Evolutionary conservation across 2,888 invertebrate species (phyloP).

Genomic region (Trichogramma evanescens): DNA sequence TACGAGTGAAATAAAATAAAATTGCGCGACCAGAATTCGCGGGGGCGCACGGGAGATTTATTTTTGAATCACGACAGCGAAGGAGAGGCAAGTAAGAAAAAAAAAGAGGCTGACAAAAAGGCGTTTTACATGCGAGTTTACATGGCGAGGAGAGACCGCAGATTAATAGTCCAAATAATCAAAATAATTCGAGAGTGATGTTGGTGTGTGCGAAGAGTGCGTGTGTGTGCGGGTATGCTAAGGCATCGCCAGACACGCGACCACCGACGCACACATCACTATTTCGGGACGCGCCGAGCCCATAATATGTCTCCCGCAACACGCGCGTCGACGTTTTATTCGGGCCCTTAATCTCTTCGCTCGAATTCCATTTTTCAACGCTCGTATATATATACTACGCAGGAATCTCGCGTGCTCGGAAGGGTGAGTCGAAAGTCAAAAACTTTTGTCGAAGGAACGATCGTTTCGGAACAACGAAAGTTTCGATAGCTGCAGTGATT

Average conservation of each 20-base stretch:
- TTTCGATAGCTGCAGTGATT: no score
- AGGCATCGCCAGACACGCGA: background rate
- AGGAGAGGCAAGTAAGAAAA: background rate
- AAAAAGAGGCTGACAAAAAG: background rate
- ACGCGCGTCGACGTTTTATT: no score
- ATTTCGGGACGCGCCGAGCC: background rate
- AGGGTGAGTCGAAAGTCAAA: no score
- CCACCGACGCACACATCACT: background rate
- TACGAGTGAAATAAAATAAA: no score
- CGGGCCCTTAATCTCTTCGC: no score
- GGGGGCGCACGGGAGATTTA: conserved; percentile 4
- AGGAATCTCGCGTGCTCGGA: no score
- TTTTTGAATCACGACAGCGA: conserved; percentile 9
- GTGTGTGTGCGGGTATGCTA: background rate
- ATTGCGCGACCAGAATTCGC: no score
- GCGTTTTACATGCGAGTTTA: background rate
- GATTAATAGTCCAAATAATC: conserved; percentile 23
- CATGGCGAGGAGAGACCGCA: conserved; percentile 1
- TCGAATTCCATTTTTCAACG: no score
- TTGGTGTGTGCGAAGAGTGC: no score
- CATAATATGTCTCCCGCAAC: background rate
- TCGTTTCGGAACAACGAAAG: no score
- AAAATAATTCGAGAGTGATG: conserved; percentile 13
- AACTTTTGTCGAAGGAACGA: no score
- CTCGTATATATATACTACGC: no score